Base-by-base conservation (phyloP, 1,140 invertebrate genomes). In the Proctacanthus coquilletti region DNA sequence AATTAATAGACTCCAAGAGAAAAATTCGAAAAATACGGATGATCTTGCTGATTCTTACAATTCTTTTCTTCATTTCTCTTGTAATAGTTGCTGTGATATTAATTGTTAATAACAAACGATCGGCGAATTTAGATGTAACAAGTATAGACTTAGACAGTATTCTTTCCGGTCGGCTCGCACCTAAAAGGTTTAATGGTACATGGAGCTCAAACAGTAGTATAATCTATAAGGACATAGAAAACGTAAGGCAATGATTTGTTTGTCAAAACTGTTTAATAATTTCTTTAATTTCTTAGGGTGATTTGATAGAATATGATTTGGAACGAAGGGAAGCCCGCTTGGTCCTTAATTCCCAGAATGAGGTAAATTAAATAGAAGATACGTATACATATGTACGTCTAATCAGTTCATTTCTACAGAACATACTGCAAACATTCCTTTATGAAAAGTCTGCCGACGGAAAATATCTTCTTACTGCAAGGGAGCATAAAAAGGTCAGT, bases 171-270 rank as follows among this genome's bases (percentile, higher is more conserved):
- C 52, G 52, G 39, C 56, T 67, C n/a, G 53, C 51, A 36, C 51
- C 68, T 1, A 58, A 53, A 27, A 47, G 56, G 9, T 69, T 70
- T 40, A 71, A 70, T 46, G 68, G 60, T 32, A 67, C 64, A 20
- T 71, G 68, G 68, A 53, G 66, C 32, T 61, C 61, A 38, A 63
- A 61, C 50, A 56, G 50, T 19, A 50, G 33, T 43, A 13, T 59
- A 19, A 48, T 59, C 21, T 60, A 46, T 40, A 49, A 46, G 15
- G 42, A 50, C n/a, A n/a, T n/a, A 2, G 35, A 40, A 34, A 31
- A 43, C 42, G 56, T 58, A 46, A 46, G 48, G 14, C 32, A 27
- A 18, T 36, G 9, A 37, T 25, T 13, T 14, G 18, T 31, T 10
- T 36, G 19, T 18, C 36, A 11, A 30, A 13, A 31, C 13, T 13